Evolutionary conservation across 2,888 invertebrate genomes (phyloP).

Genomic region (Dolomedes plantarius): DNA sequence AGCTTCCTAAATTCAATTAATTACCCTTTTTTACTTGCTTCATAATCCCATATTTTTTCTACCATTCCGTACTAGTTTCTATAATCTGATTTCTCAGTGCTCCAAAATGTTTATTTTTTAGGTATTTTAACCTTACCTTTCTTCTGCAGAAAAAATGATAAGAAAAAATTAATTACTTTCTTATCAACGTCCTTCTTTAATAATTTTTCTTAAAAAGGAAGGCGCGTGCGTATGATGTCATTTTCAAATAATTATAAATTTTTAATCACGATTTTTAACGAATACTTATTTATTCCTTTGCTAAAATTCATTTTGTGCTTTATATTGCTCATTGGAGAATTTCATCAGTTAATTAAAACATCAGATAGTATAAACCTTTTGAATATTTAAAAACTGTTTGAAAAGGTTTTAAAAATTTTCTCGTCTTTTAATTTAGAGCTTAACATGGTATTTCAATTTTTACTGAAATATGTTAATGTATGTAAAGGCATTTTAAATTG

Average conservation of each 20-base stretch:
- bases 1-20: conserved; percentile 22
- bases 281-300: too few species aligned
- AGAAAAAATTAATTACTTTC: conserved; percentile 13
- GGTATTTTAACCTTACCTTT: not conserved
- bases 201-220: not conserved
- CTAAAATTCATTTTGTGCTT: too few species aligned
- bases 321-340: too few species aligned
- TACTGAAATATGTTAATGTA: too few species aligned
- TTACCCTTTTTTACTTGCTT: conserved; percentile 11
- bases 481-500: too few species aligned
- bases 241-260: conserved; percentile 10
- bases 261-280: too few species aligned
- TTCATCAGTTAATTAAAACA: too few species aligned
- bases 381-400: too few species aligned
- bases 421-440: too few species aligned
- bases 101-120: not conserved
- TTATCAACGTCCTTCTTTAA: conserved; percentile 3
- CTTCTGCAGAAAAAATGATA: not conserved
- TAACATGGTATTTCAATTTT: too few species aligned
- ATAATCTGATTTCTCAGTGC: conserved; percentile 18
- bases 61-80: conserved; percentile 5
- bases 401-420: too few species aligned
- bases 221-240: not conserved
- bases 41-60: not conserved
- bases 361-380: too few species aligned